These are phyloP conservation scores for Falco peregrinus DNA, from an alignment of 2,797 vertebrate genomes.

Conservation along the genomic window DNA sequence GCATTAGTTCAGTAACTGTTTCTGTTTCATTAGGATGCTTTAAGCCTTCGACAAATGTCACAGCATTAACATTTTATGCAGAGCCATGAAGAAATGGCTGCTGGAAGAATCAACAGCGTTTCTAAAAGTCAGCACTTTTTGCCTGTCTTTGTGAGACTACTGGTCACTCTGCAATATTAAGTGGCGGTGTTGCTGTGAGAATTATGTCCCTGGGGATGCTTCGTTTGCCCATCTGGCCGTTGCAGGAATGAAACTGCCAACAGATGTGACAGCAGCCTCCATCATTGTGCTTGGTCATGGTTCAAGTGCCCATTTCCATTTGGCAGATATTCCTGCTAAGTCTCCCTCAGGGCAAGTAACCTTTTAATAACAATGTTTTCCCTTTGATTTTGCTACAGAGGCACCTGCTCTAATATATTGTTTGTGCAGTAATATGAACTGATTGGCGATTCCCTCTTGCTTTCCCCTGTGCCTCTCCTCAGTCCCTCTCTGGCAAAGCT, in stretches of 20 bases:
- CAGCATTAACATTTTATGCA: constrained; percentile 64
- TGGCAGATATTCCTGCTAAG: constrained; percentile 44
- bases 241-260: neutral
- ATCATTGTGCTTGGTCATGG: neutral
- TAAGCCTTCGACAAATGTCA: constrained; percentile 65
- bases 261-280: neutral
- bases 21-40: constrained; percentile 61
- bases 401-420: neutral
- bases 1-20: constrained; percentile 47
- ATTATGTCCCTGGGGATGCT: constrained; percentile 18
- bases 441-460: neutral
- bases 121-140: constrained; percentile 63
- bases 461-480: neutral
- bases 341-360: neutral
- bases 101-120: constrained; percentile 43
- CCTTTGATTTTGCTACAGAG: neutral
- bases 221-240: constrained; percentile 37
- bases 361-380: constrained; percentile 12
- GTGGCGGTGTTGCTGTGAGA: neutral
- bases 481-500: neutral
- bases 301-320: constrained; percentile 50
- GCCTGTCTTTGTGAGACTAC: constrained; percentile 40
- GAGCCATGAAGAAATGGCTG: constrained; percentile 40
- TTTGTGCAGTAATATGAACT: neutral
- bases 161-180: constrained; percentile 45